Base-by-base conservation (phyloP, 2,113 vertebrate genomes). In the Cathartes aura region DNA sequence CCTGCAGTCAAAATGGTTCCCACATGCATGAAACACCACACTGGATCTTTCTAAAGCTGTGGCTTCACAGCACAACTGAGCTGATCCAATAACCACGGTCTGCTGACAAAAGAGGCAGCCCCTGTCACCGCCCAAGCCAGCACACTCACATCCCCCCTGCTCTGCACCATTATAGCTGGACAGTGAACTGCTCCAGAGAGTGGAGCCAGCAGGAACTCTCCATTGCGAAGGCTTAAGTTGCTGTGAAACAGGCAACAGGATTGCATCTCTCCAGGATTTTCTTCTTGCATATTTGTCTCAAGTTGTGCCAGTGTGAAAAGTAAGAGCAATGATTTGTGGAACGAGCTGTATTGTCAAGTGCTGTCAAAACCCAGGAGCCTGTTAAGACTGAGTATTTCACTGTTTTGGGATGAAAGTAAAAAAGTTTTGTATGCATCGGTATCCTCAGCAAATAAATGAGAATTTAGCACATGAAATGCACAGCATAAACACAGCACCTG, bases 21-120 rank as follows among this genome's bases (percentile, higher is more conserved):
- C 10, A 15, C 16, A 5, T 0, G 3, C 21, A 42, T 0, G 0
- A 1, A 70, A 5, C 9, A 13, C 8, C 70, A 16, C 5, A 3
- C 9, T 9, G 53, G 29, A 27, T 22, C 23, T 40, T 58, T 9
- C 38, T 1, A 8, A 58, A 67, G 50, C 38, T 14, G 63, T 23
- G 6, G 60, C 56, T 71, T 20, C 43, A 3, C 18, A 21, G 53
- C 58, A 17, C 9, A 45, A 5, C 6, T 2, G 9, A 22, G 50
- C 50, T 1, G 20, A 42, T 4, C 5, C 30, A 19, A 11, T 5
- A 27, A 24, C 3, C 6, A 3, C 0, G 1, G 14, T 20, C 34
- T 29, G 62, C 73, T 26, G 48, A 21, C 3, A 2, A 2, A 2
- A 14, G 13, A 26, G 34, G 50, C 32, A 11, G 55, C 5, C 23